These are phyloP conservation scores for Polyploca ridens DNA, from an alignment of 2,888 invertebrate species.

Conservation along the genomic window DNA sequence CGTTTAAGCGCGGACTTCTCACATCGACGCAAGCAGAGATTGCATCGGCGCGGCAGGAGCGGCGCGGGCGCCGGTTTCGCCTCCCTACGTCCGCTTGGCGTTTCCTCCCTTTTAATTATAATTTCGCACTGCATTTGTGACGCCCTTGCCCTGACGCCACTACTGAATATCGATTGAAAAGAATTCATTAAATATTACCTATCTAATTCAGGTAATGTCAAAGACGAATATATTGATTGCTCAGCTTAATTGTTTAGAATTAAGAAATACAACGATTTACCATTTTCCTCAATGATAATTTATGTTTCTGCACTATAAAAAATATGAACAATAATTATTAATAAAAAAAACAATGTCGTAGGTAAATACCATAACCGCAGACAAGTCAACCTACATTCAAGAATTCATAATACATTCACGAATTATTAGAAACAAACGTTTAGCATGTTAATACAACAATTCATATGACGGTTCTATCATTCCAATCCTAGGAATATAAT, in stretches of 20 bases:
- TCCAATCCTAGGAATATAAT: constrained; percentile 75
- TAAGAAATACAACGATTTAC: not conserved
- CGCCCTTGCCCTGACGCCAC: constrained; percentile 42
- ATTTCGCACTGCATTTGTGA: constrained; percentile 64
- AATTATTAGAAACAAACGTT: constrained; percentile 63
- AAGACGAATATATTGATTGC: not conserved
- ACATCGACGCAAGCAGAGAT: constrained; percentile 46
- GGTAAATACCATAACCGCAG: constrained; percentile 30
- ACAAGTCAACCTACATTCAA: constrained; percentile 59
- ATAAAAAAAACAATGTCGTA: constrained; percentile 2
- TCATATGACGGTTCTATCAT: constrained; percentile 67
- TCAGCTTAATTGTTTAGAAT: not conserved
- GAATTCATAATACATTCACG: constrained; percentile 65
- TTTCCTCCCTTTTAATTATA: constrained; percentile 79
- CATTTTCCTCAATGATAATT: not conserved
- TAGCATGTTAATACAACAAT: constrained; percentile 65
- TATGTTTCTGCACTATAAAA: not conserved
- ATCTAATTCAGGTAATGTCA: not conserved
- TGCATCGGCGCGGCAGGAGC: constrained; percentile 46
- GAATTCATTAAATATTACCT: not conserved
- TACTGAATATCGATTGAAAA: constrained; percentile 24
- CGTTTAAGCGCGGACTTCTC: constrained; percentile 70
- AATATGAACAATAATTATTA: not conserved
- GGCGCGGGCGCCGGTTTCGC: constrained; percentile 67
- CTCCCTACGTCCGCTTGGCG: constrained; percentile 67